These are phyloP conservation scores for Pedionomus torquatus DNA, from an alignment of 2,113 vertebrate species.

Conservation along the genomic window DNA sequence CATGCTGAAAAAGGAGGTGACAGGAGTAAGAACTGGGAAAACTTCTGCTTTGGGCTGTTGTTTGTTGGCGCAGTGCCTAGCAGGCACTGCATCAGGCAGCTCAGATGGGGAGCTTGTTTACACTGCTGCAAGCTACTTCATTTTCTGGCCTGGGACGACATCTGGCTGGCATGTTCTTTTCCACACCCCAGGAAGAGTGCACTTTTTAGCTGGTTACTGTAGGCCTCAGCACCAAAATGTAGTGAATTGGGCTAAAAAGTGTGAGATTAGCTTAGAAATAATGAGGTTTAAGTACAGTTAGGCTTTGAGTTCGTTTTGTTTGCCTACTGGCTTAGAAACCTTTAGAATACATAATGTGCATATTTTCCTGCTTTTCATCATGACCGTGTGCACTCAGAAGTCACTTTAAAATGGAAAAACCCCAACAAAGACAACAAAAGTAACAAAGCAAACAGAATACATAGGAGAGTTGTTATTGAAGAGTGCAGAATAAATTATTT, in stretches of 20 bases:
- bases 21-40: not conserved
- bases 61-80: constrained; percentile 4
- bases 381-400: not conserved
- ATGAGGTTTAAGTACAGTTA: not conserved
- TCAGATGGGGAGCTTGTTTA: not conserved
- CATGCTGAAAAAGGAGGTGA: not conserved
- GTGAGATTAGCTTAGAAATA: not conserved
- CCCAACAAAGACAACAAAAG: not conserved
- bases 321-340: not conserved
- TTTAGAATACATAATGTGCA: not conserved
- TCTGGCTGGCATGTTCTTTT: constrained; percentile 36
- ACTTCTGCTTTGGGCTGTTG: not conserved
- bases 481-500: not conserved
- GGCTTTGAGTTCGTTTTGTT: not conserved
- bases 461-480: not conserved
- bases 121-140: not conserved
- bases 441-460: not conserved
- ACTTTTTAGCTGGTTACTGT: not conserved
- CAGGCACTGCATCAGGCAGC: not conserved
- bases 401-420: not conserved
- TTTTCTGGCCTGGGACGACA: constrained; percentile 51
- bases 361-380: not conserved
- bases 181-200: not conserved
- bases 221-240: not conserved
- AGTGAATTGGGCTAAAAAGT: not conserved